Percentiles rank a stretch among this genome's conserved stretches.
Evolutionary conservation across 2,888 invertebrate species (phyloP).

Genomic region (Drosophila meridionalis): DNA sequence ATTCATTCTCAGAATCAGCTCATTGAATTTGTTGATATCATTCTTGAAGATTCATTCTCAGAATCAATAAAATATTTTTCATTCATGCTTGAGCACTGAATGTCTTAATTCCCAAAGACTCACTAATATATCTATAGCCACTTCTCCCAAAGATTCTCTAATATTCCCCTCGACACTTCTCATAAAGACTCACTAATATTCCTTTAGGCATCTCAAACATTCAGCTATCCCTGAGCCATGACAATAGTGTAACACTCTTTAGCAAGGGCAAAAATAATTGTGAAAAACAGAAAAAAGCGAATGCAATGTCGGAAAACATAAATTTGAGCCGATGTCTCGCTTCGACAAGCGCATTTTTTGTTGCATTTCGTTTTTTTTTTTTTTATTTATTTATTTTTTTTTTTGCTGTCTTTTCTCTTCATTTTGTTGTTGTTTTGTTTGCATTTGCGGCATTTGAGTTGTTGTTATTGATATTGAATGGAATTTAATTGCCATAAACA

Average conservation of each 20-base stretch:
- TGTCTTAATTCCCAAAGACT: too few relatives aligned
- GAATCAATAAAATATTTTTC: too few relatives aligned
- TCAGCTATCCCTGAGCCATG: not conserved
- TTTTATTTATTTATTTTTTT: not conserved
- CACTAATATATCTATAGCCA: too few relatives aligned
- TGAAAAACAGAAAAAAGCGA: not conserved
- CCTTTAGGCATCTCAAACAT: not conserved
- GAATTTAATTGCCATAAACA: conserved; percentile 79
- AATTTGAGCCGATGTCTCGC: conserved; percentile 11
- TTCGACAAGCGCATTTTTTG: not conserved
- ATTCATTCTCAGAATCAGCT: too few relatives aligned
- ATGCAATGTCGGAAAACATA: not conserved
- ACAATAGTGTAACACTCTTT: not conserved
- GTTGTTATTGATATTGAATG: conserved; percentile 62
- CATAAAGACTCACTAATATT: not conserved
- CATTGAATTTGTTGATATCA: too few relatives aligned
- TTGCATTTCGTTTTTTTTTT: conserved; percentile 1
- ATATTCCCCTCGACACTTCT: too few relatives aligned
- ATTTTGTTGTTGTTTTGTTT: conserved; percentile 11
- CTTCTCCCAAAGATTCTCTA: too few relatives aligned
- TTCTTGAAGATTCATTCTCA: too few relatives aligned
- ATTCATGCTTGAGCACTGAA: too few relatives aligned
- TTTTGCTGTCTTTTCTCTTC: not conserved
- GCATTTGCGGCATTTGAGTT: conserved; percentile 17
- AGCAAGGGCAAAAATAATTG: conserved; percentile 3